phyloP scores from a whole-genome alignment of 2,113 vertebrate species.

The Ctenomys sociabilis region DNA sequence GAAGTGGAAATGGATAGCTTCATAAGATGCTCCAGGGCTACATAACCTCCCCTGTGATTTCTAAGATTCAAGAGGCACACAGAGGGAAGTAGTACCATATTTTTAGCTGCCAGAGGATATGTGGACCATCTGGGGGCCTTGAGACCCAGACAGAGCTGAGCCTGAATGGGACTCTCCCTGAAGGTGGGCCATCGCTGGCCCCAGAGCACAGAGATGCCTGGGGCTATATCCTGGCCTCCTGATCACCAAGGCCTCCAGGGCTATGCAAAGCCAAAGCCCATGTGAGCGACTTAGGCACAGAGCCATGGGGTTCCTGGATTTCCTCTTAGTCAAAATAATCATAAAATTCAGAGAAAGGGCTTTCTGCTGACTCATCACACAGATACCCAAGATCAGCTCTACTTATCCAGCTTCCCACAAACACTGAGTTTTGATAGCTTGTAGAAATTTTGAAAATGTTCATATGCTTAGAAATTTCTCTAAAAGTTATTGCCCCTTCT shows the following conservation, averaged over 20 bases:
- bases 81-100: not conserved
- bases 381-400: not conserved
- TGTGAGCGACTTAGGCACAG: not conserved
- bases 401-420: not conserved
- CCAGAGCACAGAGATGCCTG: not conserved
- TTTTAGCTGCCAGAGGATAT: too few species aligned
- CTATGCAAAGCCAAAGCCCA: not conserved
- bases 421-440: not conserved
- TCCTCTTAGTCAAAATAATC: not conserved
- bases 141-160: too few species aligned
- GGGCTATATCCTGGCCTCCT: not conserved
- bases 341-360: not conserved
- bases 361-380: too few species aligned
- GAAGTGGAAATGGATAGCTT: too few species aligned
- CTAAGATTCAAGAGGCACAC: not conserved
- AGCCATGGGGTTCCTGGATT: not conserved
- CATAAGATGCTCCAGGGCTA: not conserved
- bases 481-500: not conserved
- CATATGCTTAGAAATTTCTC: not conserved
- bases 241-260: not conserved
- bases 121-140: not conserved
- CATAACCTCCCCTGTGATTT: not conserved
- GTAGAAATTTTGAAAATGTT: not conserved
- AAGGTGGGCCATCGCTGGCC: not conserved
- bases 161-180: rapidly evolving